These are phyloP conservation scores for Heterotilapia buettikoferi DNA, from an alignment of 2,113 vertebrate species.

Conservation along the genomic window DNA sequence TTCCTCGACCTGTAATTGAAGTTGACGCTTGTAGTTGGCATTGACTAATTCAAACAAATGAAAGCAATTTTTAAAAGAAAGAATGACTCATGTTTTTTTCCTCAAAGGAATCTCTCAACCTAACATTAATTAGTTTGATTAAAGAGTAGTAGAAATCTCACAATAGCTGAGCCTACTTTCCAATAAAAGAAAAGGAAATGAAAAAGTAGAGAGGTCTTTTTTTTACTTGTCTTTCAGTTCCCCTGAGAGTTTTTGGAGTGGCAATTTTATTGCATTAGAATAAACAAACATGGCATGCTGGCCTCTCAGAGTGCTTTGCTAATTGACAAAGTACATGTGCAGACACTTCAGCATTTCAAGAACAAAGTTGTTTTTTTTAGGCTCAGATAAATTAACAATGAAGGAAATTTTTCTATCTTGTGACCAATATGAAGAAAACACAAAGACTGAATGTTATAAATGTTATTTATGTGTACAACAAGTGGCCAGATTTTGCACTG, in stretches of 20 bases:
- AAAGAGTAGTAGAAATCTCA: background rate
- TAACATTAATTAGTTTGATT: background rate
- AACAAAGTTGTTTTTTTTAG: background rate
- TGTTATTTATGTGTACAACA: background rate
- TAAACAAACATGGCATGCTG: background rate
- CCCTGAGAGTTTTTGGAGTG: background rate
- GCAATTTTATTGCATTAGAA: background rate
- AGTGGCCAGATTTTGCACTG: background rate
- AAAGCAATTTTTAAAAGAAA: background rate
- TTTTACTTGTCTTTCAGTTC: background rate
- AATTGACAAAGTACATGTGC: background rate
- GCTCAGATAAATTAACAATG: background rate
- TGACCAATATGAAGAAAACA: background rate
- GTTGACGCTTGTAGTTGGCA: background rate
- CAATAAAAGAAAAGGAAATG: background rate
- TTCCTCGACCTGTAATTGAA: slow-evolving; percentile 79
- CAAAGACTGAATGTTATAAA: background rate
- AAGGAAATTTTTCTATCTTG: accelerated
- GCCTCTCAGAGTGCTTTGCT: background rate
- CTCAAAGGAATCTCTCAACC: accelerated
- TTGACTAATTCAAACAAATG: background rate
- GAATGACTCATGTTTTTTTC: background rate
- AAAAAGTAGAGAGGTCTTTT: background rate
- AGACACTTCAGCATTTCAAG: background rate
- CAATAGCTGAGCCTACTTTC: background rate